Evolutionary conservation across 2,888 invertebrate species (phyloP), one percentile per base, ranked within the genome.

Genomic region (Andrena minutula): DNA sequence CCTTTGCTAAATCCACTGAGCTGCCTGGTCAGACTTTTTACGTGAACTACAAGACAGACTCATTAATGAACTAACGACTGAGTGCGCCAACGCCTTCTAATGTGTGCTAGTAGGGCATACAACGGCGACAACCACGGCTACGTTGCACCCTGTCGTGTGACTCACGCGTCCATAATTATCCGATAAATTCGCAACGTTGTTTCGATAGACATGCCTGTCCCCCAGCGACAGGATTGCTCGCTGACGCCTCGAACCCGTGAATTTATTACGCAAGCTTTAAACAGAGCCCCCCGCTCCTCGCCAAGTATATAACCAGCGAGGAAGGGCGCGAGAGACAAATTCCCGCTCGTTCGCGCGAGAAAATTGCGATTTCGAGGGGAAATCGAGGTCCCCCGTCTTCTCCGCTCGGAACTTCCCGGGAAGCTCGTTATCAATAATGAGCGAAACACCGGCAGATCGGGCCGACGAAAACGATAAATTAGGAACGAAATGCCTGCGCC

Each of bases 301-400:
- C 51, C 49, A 51, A 35, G 51, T 26, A 26, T 56, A 35, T 20
- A 35, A n/a, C 53, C 23, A 23, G 32, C 53, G 8, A 8, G 10
- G 12, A 5, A 7, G 53, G 7, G 16, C 12, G 8, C 10, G 23
- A 7, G 35, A 72, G 72, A 72, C 51, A 64, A 72, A 72, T 64
- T 64, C 53, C 26, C 60, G 60, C 60, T 60, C 69, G 58, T 26
- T 35, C 75, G 56, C 41, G 20, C 49, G 60, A 30, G 60, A 64
- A 65, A 75, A 75, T 79, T 70, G 58, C 69, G 75, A 79, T 75
- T 75, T 75, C 79, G 20, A 58, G 69, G 35, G 69, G 63, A 32
- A 41, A 47, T 64, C 56, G 23, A 10, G 75, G 68, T 64, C 51
- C 26, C 61, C 32, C 41, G 10, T 6, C 26, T 2, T 28, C 56